Evolutionary conservation across 1,140 invertebrate species (phyloP).

Genomic region (Bombus ignitus): DNA sequence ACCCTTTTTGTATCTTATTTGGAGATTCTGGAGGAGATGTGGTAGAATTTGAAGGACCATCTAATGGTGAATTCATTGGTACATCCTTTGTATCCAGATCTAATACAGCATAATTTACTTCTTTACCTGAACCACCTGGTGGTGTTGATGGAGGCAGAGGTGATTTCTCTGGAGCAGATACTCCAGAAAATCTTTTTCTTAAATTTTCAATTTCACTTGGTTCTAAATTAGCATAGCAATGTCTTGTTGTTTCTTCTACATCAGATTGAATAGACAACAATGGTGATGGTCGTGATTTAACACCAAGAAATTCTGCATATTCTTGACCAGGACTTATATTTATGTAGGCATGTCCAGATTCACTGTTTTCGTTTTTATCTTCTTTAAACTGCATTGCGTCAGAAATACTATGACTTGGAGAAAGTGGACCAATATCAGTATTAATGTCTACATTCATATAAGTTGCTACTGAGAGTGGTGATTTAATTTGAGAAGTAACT

Average conservation of each 20-base stretch:
- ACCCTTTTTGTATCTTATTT: slow-evolving; percentile 87
- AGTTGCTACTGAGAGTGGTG: slow-evolving; percentile 65
- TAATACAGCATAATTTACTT: slow-evolving; percentile 90
- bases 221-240: slow-evolving; percentile 87
- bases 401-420: slow-evolving; percentile 72
- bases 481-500: slow-evolving; percentile 38
- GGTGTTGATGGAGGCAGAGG: slow-evolving; percentile 81
- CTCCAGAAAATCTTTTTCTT: slow-evolving; percentile 75
- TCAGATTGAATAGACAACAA: slow-evolving; percentile 67
- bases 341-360: slow-evolving; percentile 84
- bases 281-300: slow-evolving; percentile 62
- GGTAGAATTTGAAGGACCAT: slow-evolving; percentile 59
- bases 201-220: slow-evolving; percentile 84
- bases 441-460: slow-evolving; percentile 80
- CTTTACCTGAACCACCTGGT: slow-evolving; percentile 80
- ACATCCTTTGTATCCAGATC: slow-evolving; percentile 85
- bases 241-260: slow-evolving; percentile 77
- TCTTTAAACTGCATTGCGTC: slow-evolving; percentile 63
- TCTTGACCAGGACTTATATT: slow-evolving; percentile 84
- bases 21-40: slow-evolving; percentile 83
- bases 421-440: slow-evolving; percentile 72
- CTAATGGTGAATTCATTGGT: slow-evolving; percentile 55
- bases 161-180: slow-evolving; percentile 79
- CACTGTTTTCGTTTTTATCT: slow-evolving; percentile 61
- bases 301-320: slow-evolving; percentile 44